A percentile compares a stretch with the other conserved stretches of the same genome.
Conservation (phyloP, 2,797 vertebrate species). For the Sebastes diaconus region DNA sequence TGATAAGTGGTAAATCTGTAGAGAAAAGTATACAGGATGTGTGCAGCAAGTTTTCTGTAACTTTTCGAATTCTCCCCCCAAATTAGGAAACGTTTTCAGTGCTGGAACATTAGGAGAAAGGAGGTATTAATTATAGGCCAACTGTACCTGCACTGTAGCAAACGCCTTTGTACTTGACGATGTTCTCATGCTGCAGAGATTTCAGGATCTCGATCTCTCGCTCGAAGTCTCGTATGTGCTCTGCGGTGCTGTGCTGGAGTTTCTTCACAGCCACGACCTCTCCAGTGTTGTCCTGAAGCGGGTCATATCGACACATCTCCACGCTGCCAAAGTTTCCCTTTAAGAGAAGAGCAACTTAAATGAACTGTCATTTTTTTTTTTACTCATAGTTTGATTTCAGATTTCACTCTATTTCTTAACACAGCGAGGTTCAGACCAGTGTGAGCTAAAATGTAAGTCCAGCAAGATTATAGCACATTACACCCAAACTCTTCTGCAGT, state of each 20-base stretch:
- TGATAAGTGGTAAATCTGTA: neutral
- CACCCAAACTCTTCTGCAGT: too few species aligned
- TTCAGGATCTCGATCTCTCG: slow-evolving; percentile 97
- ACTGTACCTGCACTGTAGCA: slow-evolving; percentile 93
- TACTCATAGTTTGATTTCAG: neutral
- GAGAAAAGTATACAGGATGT: neutral
- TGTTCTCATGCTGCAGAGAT: slow-evolving; percentile 97
- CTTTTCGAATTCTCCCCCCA: neutral
- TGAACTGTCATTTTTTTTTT: accelerated
- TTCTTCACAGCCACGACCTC: slow-evolving; percentile 98
- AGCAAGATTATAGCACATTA: too few species aligned
- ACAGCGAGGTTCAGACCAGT: too few species aligned
- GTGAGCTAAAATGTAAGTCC: too few species aligned
- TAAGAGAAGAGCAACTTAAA: neutral
- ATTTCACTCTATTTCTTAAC: too few species aligned
- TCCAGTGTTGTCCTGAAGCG: slow-evolving; percentile 94
- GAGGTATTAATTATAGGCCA: neutral
- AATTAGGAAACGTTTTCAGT: neutral
- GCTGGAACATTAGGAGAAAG: neutral
- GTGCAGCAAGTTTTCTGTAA: neutral
- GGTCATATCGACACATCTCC: slow-evolving; percentile 97
- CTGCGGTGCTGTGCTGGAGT: slow-evolving; percentile 94
- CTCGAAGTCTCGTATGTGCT: slow-evolving; percentile 95
- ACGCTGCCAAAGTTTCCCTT: slow-evolving; percentile 98
- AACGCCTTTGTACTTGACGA: slow-evolving; percentile 97